phyloP scores from a whole-genome alignment of 2,113 vertebrate species.

The Pygoscelis adeliae region DNA sequence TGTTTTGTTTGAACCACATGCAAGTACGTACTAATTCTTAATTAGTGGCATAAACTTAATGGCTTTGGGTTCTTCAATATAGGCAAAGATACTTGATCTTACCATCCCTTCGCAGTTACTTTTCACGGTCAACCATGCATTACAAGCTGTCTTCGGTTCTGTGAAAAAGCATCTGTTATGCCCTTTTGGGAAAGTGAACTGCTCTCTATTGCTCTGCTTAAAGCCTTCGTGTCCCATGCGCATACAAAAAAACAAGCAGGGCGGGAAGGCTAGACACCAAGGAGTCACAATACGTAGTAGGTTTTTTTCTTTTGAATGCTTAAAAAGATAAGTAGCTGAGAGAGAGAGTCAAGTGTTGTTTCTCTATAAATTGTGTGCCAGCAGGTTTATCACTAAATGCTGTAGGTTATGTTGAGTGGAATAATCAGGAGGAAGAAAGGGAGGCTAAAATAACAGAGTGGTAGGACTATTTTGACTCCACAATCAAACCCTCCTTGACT shows the following conservation, averaged over 20 bases:
- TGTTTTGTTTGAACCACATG: background rate
- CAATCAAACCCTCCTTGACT: slow-evolving; percentile 74
- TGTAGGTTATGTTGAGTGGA: slow-evolving; percentile 70
- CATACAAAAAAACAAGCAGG: background rate
- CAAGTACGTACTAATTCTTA: background rate
- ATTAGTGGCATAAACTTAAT: background rate
- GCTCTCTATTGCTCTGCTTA: background rate
- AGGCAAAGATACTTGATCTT: background rate
- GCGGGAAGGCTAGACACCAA: slow-evolving; percentile 47
- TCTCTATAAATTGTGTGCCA: slow-evolving; percentile 74
- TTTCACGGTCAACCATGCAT: background rate
- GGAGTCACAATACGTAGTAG: slow-evolving; percentile 69
- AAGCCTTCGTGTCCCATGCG: background rate
- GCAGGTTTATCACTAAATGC: slow-evolving; percentile 73
- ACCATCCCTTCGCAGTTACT: background rate
- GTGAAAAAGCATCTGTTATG: background rate
- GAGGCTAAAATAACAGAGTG: slow-evolving; percentile 78
- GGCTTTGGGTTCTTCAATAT: background rate
- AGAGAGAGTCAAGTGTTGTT: slow-evolving; percentile 72
- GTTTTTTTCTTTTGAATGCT: slow-evolving; percentile 62
- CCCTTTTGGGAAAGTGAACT: slow-evolving; percentile 11
- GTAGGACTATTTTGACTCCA: slow-evolving; percentile 71
- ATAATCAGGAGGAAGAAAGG: slow-evolving; percentile 76
- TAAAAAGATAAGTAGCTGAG: slow-evolving; percentile 73
- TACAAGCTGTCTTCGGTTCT: background rate